Evolutionary conservation across 2,888 invertebrate genomes (phyloP), one percentile per base, ranked within the genome.

Genomic region (Idaea aversata): DNA sequence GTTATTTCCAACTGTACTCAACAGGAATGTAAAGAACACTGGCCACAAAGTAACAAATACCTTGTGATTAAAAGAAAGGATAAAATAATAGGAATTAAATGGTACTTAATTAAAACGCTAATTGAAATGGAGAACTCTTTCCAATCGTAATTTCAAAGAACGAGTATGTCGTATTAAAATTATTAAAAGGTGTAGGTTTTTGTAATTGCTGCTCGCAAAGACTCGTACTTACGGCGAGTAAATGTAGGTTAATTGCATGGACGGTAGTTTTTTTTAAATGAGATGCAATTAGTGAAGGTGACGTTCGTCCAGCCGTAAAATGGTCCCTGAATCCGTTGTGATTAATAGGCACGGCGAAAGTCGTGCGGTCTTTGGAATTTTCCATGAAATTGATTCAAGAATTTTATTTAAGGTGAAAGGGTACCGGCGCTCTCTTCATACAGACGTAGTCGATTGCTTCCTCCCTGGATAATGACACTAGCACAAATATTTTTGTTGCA

Each of bases 261-360:
- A 76, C 76, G 68, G 80, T 74, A 75, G 72, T 77, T 84, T 86
- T 84, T 86, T 85, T 86, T 82, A 83, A 86, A 87, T 84, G 85
- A 85, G 84, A 78, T 78, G 87, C 87, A 87, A 87, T 87, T 88
- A 87, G 83, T 78, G 77, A 72, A 82, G 81, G 80, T 82, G 78
- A 77, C 80, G 72, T 66, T 69, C 77, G 71, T 74, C 75, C 76
- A 79, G 71, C 81, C 76, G 73, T 76, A 70, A 80, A 82, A 80
- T 76, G 79, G 78, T 72, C 76, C 76, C 77, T 77, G 75, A 80
- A 80, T 80, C 77, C 75, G 75, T 81, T 79, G 78, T 84, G 85
- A 87, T 86, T 85, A 84, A 81, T 77, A 79, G 77, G 69, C 71
- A 70, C 64, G 63, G 2, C 16, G 34, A 10, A 34, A 59, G 62